Evolutionary conservation across 2,797 vertebrate species (phyloP), one percentile per base, ranked within the genome.

Genomic region (Diplodus sargus): DNA sequence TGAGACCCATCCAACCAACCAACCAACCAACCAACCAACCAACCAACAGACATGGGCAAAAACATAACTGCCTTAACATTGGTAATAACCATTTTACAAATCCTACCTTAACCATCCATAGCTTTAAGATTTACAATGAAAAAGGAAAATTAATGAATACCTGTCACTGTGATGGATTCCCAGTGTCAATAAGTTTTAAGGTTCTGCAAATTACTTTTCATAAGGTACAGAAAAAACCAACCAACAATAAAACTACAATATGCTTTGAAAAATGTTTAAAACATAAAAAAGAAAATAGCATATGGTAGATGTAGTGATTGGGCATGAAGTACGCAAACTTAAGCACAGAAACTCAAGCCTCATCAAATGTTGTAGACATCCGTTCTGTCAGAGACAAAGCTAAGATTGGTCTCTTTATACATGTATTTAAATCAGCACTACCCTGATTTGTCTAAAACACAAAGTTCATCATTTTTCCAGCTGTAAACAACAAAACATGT

Each of bases 311-410:
- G 68, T 5, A 39, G 39, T 52, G 8, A 45, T n/a, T 1, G 6
- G 34, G 18, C 2, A 28, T 52, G 49, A 54, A 64, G 28, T 28
- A 28, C 28, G 4, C 28, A 28, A 28, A 28, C 28, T 49, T 28
- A 43, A 28, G 45, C 45, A n/a, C 28, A 57, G 43, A 70, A 58
- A 34, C 45, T 72, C 71, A 18, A 48, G 34, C 18, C 39, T 73
- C 30, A 65, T 48, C 42, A 54, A 30, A 43, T 56, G 62, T 74
- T 66, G 43, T 16, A 25, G 9, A 61, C 30, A 39, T 5, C 18
- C 4, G 12, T 18, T 58, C n/a, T 52, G 25, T 76, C 67, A 54
- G 47, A 71, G 47, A 11, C n/a, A 64, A 51, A 22, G 53, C 34
- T 15, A 59, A 15, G 16, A 59, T 17, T 39, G 15, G 7, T 34